phyloP scores from a whole-genome alignment of 2,888 invertebrate species.

The Cyaniris semiargus region DNA sequence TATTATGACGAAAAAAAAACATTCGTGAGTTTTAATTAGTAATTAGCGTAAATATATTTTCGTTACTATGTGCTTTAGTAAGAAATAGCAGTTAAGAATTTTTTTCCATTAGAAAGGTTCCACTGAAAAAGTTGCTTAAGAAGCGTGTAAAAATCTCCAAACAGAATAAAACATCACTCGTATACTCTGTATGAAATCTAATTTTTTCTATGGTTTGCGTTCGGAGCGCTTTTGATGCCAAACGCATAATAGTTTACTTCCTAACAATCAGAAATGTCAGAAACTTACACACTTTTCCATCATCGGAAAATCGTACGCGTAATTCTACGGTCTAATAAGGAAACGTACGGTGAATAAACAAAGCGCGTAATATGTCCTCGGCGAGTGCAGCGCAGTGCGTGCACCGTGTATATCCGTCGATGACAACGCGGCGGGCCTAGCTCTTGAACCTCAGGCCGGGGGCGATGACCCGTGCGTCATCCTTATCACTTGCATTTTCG shows the following conservation, averaged over 20 bases:
- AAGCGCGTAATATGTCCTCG: conserved; percentile 16
- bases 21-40: background rate
- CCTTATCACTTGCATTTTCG: conserved; percentile 51
- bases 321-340: background rate
- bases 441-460: conserved; percentile 65
- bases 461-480: conserved; percentile 67
- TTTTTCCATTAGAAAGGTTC: too few species aligned
- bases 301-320: background rate
- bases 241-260: too few species aligned
- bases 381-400: conserved; percentile 36
- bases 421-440: conserved; percentile 53
- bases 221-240: too few species aligned
- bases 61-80: too few species aligned
- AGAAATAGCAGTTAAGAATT: too few species aligned
- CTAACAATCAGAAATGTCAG: too few species aligned
- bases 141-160: too few species aligned
- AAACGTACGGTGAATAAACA: background rate
- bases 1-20: background rate
- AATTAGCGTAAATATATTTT: background rate
- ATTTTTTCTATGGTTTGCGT: too few species aligned
- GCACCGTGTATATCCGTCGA: conserved; percentile 63
- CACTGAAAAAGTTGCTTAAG: too few species aligned
- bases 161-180: too few species aligned
- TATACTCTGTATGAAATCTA: too few species aligned
- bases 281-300: background rate